A percentile compares a stretch with the other conserved stretches of the same genome.
Conservation (phyloP, 2,797 vertebrate species). For the Spheniscus humboldti region DNA sequence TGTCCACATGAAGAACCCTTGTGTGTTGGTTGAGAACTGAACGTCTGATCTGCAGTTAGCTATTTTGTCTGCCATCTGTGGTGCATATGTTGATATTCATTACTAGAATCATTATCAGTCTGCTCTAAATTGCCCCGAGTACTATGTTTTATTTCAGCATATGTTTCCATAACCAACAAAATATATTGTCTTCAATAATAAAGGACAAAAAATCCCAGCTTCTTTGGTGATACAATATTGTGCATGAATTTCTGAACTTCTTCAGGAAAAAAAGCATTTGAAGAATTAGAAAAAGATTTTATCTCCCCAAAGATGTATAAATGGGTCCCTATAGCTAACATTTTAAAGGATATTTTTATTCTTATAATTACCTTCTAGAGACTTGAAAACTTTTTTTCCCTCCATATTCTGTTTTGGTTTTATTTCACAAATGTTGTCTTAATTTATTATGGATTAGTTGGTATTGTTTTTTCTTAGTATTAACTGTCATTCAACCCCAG, state of each 20-base stretch:
- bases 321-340: background rate
- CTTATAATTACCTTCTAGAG: background rate
- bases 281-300: background rate
- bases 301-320: background rate
- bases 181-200: background rate
- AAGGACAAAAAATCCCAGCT: background rate
- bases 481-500: background rate
- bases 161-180: conserved; percentile 29
- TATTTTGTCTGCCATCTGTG: conserved; percentile 61
- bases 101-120: conserved; percentile 59
- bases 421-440: background rate
- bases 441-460: background rate
- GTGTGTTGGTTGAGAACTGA: conserved; percentile 68
- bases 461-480: background rate
- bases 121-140: conserved; percentile 59
- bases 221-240: background rate
- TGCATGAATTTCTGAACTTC: background rate
- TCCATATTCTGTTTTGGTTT: background rate
- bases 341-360: background rate
- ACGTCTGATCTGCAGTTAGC: conserved; percentile 65
- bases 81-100: conserved; percentile 70
- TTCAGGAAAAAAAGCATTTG: background rate
- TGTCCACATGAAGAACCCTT: conserved; percentile 68
- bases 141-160: conserved; percentile 47
- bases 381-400: background rate